These are phyloP conservation scores for Drosophila maculinotata DNA, from an alignment of 2,888 invertebrate genomes.

Conservation along the genomic window DNA sequence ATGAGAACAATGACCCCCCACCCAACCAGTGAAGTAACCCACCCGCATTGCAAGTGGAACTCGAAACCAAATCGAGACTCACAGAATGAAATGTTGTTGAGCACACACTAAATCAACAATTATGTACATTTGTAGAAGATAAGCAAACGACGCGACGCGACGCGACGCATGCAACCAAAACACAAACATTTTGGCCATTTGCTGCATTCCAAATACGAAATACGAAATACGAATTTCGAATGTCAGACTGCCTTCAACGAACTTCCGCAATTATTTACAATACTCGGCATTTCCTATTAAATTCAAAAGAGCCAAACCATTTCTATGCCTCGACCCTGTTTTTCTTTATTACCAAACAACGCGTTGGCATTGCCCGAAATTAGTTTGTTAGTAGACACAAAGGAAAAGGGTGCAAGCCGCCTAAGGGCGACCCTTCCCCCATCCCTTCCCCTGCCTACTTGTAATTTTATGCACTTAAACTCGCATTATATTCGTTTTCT, in stretches of 20 bases:
- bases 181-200: not conserved
- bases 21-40: slow-evolving; percentile 45
- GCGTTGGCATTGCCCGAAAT: slow-evolving; percentile 22
- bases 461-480: slow-evolving; percentile 78
- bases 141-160: slow-evolving; percentile 66
- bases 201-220: slow-evolving; percentile 41
- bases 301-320: slow-evolving; percentile 42
- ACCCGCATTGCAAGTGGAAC: not conserved
- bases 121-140: slow-evolving; percentile 58
- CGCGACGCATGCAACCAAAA: not conserved
- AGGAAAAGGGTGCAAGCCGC: slow-evolving; percentile 41
- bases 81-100: slow-evolving; percentile 70
- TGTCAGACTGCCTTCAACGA: slow-evolving; percentile 58
- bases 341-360: slow-evolving; percentile 12
- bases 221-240: no score
- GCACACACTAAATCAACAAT: slow-evolving; percentile 80
- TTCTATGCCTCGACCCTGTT: slow-evolving; percentile 32
- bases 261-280: slow-evolving; percentile 82
- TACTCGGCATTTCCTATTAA: slow-evolving; percentile 66
- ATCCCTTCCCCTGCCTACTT: slow-evolving; percentile 24
- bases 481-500: slow-evolving; percentile 60
- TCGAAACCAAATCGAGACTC: slow-evolving; percentile 16
- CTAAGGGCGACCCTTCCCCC: slow-evolving; percentile 4
- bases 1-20: slow-evolving; percentile 73
- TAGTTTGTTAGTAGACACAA: slow-evolving; percentile 37